A percentile compares a stretch with the other conserved stretches of the same genome.
These are phyloP conservation scores for Prorops nasuta DNA, from an alignment of 1,140 invertebrate species.

Conservation along the genomic window DNA sequence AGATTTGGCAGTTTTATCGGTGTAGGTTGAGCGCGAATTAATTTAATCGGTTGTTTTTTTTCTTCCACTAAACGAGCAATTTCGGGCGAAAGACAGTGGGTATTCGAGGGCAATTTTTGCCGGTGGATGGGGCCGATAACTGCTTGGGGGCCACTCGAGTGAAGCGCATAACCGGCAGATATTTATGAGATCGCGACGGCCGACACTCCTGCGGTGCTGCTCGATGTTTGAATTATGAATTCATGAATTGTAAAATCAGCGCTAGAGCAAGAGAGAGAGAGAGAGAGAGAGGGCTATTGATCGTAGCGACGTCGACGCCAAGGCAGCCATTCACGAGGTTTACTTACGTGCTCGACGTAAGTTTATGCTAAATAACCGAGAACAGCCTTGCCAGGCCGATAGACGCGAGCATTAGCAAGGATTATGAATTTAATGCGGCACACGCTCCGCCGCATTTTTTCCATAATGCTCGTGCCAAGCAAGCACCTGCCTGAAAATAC, in stretches of 20 bases:
- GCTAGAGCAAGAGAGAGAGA: no score
- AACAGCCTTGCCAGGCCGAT: no score
- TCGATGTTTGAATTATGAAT: conserved; percentile 45
- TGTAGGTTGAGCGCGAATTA: no score
- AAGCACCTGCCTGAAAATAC: background rate
- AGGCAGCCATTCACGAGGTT: conserved; percentile 22
- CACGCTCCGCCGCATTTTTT: conserved; percentile 1
- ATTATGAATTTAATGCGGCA: conserved; percentile 4
- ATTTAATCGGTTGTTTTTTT: no score
- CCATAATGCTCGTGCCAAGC: background rate
- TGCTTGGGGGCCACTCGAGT: no score
- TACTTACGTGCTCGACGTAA: conserved; percentile 18
- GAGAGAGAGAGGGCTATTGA: conserved; percentile 33
- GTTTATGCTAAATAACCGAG: conserved; percentile 21
- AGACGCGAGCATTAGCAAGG: no score
- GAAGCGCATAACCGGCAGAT: no score
- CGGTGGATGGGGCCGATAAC: no score
- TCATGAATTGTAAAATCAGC: conserved; percentile 48
- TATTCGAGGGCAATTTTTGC: no score
- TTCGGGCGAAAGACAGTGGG: no score
- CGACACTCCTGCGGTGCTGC: conserved; percentile 3
- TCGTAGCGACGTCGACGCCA: conserved; percentile 17
- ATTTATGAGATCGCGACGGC: conserved; percentile 12
- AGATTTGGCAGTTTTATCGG: no score
- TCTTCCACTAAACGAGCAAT: no score